These are phyloP conservation scores for Habropoda laboriosa DNA, from an alignment of 1,140 invertebrate genomes.

Conservation along the genomic window DNA sequence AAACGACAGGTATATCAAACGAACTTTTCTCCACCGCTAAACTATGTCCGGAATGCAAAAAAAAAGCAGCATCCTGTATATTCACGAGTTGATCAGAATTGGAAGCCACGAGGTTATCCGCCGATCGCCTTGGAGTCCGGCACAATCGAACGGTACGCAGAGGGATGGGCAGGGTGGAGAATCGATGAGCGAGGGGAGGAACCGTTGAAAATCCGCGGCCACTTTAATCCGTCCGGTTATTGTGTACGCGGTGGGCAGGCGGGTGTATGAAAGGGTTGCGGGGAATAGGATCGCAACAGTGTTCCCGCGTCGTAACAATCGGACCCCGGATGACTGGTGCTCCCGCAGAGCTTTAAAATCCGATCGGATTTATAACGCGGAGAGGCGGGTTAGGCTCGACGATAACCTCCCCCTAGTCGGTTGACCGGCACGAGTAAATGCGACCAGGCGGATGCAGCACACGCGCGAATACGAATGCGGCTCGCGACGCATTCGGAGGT, in stretches of 20 bases:
- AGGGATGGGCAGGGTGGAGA: not conserved
- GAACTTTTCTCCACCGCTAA: no score
- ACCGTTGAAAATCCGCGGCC: conserved; percentile 36
- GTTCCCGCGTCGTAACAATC: conserved; percentile 51
- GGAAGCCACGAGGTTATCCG: no score
- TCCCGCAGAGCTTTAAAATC: conserved; percentile 42
- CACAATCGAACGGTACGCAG: no score
- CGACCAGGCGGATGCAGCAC: not conserved
- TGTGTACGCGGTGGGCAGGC: conserved; percentile 22
- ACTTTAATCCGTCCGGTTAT: conserved; percentile 53
- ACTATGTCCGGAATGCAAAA: no score
- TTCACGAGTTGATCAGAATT: no score
- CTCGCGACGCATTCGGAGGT: not conserved
- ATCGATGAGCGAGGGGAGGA: conserved; percentile 1
- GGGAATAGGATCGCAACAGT: conserved; percentile 14
- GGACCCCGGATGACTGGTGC: conserved; percentile 8
- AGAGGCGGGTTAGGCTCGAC: not conserved
- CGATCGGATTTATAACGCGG: conserved; percentile 45
- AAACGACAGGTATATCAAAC: no score
- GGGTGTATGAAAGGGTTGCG: no score
- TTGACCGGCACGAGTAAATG: not conserved
- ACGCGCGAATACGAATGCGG: not conserved
- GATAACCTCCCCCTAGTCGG: no score
- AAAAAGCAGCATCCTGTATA: no score
- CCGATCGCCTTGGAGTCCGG: no score